phyloP scores from a whole-genome alignment of 1,140 invertebrate species.

The Trichogramma pretiosum region DNA sequence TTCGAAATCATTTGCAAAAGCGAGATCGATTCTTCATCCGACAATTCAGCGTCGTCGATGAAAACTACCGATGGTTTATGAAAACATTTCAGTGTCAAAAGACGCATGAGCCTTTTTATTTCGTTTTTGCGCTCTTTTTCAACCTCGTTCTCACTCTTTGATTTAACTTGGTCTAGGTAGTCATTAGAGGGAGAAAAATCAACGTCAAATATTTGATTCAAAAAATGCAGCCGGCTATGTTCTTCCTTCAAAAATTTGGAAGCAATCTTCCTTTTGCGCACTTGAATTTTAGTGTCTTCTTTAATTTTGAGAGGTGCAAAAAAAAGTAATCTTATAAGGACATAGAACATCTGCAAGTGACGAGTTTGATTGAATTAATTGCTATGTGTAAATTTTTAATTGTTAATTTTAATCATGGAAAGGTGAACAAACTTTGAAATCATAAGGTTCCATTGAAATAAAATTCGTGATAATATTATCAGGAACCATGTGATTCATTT shows the following conservation, averaged over 20 bases:
- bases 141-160: constrained; percentile 20
- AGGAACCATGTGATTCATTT: constrained; percentile 44
- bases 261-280: too few species aligned
- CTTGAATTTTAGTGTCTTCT: too few species aligned
- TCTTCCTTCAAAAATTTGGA: too few species aligned
- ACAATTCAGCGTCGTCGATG: constrained; percentile 46
- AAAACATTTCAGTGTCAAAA: constrained; percentile 32
- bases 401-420: too few species aligned
- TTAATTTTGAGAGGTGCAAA: constrained; percentile 37
- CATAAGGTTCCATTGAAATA: constrained; percentile 31
- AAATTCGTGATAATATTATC: constrained; percentile 35
- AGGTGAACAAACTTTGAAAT: constrained; percentile 32
- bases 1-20: constrained; percentile 40
- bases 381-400: too few species aligned
- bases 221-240: constrained; percentile 31
- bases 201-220: constrained; percentile 50
- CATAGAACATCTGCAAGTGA: constrained; percentile 40
- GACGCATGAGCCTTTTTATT: constrained; percentile 36
- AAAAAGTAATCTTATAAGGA: constrained; percentile 41
- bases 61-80: constrained; percentile 44
- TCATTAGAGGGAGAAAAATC: constrained; percentile 43
- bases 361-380: too few species aligned
- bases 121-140: constrained; percentile 22
- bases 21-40: constrained; percentile 48
- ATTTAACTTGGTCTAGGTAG: constrained; percentile 34